Evolutionary conservation across 2,797 vertebrate species (phyloP).

Genomic region (Microhierax caerulescens): DNA sequence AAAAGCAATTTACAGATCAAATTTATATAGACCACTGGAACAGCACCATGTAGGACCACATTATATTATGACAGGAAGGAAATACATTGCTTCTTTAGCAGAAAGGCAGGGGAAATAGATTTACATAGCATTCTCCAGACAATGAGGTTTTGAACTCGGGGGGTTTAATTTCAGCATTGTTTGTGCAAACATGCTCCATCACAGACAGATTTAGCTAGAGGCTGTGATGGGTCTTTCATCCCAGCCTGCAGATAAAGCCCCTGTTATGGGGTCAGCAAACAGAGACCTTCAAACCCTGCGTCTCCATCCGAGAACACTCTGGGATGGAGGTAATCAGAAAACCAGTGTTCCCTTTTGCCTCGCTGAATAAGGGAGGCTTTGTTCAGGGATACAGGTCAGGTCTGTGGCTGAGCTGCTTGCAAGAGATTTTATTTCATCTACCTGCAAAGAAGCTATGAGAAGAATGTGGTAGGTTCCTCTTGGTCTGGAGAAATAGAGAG

Average conservation of each 20-base stretch:
- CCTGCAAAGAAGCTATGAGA: constrained; percentile 23
- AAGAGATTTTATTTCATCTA: constrained; percentile 21
- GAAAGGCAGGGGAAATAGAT: not conserved
- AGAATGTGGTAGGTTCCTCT: constrained; percentile 36
- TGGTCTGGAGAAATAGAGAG: not conserved
- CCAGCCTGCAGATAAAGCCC: not conserved
- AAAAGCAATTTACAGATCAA: not conserved
- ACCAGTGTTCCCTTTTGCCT: not conserved
- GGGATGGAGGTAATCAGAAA: not conserved
- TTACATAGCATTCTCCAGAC: not conserved
- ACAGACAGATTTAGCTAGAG: not conserved
- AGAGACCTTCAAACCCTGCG: not conserved
- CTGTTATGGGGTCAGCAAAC: not conserved
- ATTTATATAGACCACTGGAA: not conserved
- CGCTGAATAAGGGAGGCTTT: constrained; percentile 24
- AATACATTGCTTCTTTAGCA: not conserved
- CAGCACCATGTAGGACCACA: not conserved
- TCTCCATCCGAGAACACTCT: not conserved
- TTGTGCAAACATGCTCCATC: not conserved
- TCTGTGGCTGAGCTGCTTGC: not conserved
- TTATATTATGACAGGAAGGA: not conserved
- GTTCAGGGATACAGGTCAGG: not conserved
- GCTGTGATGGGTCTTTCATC: not conserved
- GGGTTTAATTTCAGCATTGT: not conserved
- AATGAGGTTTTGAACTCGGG: not conserved